phyloP scores from a whole-genome alignment of 2,113 vertebrate species.

The Zosterops hypoxanthus region DNA sequence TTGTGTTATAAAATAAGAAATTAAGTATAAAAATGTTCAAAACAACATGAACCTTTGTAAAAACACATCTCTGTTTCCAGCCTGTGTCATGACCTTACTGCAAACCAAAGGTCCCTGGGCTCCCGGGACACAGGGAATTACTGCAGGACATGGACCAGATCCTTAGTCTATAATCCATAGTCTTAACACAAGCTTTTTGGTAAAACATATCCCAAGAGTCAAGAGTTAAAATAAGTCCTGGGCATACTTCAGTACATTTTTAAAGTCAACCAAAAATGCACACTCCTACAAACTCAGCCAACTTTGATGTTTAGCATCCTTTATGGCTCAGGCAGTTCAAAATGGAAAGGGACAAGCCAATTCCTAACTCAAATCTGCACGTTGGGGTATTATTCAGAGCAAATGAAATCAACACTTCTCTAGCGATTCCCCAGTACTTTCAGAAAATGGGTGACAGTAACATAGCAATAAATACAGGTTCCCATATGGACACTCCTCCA shows the following conservation, averaged over 20 bases:
- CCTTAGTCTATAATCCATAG: background rate
- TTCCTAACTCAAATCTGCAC: background rate
- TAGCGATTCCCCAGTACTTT: background rate
- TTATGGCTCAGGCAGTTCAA: background rate
- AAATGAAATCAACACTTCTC: background rate
- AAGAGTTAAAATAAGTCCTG: background rate
- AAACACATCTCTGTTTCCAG: slow-evolving; percentile 32
- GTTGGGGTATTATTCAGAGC: background rate
- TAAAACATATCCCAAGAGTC: background rate
- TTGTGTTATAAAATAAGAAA: slow-evolving; percentile 24
- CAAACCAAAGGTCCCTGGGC: background rate
- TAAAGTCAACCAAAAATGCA: background rate
- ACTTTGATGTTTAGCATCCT: background rate
- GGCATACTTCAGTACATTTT: background rate
- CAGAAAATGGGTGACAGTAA: background rate
- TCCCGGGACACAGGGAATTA: background rate
- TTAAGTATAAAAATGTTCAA: slow-evolving; percentile 46
- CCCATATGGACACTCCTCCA: background rate
- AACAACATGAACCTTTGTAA: slow-evolving; percentile 49
- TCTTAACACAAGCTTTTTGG: background rate
- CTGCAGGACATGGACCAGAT: background rate
- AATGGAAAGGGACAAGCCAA: background rate
- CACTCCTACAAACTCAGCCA: background rate
- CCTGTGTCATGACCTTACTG: background rate
- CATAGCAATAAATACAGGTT: background rate